Percentiles rank a stretch among this genome's conserved stretches.
phyloP scores from a whole-genome alignment of 2,888 invertebrate genomes.

The Sesamia inferens region DNA sequence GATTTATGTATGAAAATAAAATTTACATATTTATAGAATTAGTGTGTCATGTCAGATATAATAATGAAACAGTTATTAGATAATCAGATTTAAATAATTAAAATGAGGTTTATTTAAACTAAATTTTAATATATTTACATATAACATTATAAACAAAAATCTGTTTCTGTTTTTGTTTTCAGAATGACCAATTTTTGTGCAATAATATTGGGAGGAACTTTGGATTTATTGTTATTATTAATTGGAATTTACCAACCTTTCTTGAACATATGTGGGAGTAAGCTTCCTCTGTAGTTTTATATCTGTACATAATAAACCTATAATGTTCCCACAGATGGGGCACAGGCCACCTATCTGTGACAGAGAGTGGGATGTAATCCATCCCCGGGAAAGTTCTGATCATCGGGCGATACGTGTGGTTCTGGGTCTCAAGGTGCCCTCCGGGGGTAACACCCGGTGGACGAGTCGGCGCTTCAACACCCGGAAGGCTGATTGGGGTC shows the following conservation, averaged over 20 bases:
- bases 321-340: background rate
- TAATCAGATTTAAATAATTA: background rate
- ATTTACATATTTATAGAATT: conserved; percentile 28
- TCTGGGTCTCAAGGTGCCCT: no score
- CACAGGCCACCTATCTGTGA: background rate
- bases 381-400: no score
- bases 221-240: background rate
- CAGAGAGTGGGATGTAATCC: no score
- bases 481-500: no score
- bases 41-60: background rate
- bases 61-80: background rate
- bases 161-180: no score
- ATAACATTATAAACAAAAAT: no score
- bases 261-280: background rate
- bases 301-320: background rate
- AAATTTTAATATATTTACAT: background rate
- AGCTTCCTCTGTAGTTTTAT: no score
- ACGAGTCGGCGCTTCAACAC: no score
- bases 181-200: no score
- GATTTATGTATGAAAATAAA: conserved; percentile 8
- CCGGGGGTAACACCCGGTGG: no score
- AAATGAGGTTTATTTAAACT: conserved; percentile 1
- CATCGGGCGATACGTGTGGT: no score
- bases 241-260: background rate
- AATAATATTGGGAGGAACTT: background rate